Percentiles rank a stretch among this genome's conserved stretches.
Evolutionary conservation across 2,113 vertebrate species (phyloP).

Genomic region (Passerina amoena): DNA sequence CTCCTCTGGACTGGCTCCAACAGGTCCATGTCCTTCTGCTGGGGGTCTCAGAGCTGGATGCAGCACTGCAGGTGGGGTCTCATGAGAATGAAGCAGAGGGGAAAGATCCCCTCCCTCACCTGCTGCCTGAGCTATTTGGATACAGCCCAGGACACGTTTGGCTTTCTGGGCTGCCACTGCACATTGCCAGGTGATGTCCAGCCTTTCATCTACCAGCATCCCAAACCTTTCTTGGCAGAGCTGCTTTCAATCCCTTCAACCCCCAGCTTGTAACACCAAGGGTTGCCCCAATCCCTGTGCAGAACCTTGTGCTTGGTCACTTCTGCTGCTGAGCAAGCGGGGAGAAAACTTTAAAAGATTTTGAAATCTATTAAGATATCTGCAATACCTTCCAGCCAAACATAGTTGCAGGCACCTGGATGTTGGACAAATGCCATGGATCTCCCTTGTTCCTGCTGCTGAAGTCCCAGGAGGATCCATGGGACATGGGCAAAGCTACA

Average conservation of each 20-base stretch:
- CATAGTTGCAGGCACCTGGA: not conserved
- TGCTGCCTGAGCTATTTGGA: not conserved
- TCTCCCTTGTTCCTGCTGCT: rapidly evolving
- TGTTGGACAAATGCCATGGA: not conserved
- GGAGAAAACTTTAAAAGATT: not conserved
- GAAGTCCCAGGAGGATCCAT: not conserved
- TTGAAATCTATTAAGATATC: not conserved
- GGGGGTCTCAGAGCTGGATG: not conserved
- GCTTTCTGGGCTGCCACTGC: not conserved
- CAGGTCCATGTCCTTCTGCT: not conserved
- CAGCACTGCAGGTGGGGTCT: not conserved
- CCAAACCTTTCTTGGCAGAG: not conserved
- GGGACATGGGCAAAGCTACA: not conserved
- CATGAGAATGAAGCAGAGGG: not conserved
- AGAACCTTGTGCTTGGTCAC: not conserved
- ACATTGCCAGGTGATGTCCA: not conserved
- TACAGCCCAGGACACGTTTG: not conserved
- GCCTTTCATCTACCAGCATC: not conserved
- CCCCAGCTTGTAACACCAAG: not conserved
- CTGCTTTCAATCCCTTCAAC: not conserved
- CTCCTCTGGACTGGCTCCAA: not conserved
- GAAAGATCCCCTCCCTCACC: not conserved
- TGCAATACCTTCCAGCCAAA: not conserved
- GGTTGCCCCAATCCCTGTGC: rapidly evolving
- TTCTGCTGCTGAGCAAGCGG: not conserved